These are phyloP conservation scores for Cyanoliseus patagonus DNA, from an alignment of 2,113 vertebrate genomes.

Conservation along the genomic window DNA sequence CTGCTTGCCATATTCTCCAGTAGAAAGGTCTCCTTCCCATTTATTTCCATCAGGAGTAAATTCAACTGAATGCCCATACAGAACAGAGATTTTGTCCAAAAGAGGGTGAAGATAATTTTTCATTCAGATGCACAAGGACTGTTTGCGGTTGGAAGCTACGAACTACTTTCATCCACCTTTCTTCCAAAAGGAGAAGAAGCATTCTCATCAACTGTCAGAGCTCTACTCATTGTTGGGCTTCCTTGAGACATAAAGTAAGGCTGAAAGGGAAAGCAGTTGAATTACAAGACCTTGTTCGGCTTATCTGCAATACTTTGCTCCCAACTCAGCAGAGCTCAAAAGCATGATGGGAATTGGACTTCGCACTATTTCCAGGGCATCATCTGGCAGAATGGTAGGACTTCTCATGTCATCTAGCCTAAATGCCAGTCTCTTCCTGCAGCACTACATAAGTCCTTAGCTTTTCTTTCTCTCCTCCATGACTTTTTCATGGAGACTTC, in stretches of 20 bases:
- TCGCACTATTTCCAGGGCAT: background rate
- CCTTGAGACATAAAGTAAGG: background rate
- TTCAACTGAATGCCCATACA: background rate
- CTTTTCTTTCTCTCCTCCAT: slow-evolving; percentile 1
- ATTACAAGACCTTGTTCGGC: background rate
- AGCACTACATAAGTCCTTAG: background rate
- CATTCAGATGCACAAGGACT: background rate
- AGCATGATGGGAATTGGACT: background rate
- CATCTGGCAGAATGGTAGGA: background rate
- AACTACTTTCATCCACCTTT: background rate
- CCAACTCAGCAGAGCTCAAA: background rate
- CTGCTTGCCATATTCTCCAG: background rate
- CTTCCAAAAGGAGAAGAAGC: background rate
- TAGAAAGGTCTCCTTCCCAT: background rate
- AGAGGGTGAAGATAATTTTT: background rate
- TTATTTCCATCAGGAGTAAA: background rate
- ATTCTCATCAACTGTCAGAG: background rate
- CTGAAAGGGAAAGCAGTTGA: background rate
- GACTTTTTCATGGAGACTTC: slow-evolving; percentile 38
- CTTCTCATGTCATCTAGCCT: background rate
- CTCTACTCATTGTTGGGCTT: background rate
- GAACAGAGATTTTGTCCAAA: background rate
- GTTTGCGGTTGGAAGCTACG: background rate
- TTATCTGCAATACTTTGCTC: background rate
- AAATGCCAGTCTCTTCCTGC: background rate